Base-by-base conservation (phyloP, 2,797 vertebrate species). In the Tolypeutes matacus region DNA sequence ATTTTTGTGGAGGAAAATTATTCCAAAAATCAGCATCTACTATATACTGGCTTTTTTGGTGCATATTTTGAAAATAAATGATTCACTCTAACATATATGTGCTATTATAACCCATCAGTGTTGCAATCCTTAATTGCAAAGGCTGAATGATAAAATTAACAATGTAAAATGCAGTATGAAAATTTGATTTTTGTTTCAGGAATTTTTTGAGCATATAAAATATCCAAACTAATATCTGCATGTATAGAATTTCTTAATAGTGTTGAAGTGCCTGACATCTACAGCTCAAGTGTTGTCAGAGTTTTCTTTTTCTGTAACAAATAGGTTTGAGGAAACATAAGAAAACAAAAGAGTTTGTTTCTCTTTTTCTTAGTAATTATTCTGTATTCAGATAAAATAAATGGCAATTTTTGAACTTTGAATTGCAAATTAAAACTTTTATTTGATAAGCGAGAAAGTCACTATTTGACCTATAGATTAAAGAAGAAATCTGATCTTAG, bases 401-500 rank as follows among this genome's bases (percentile, higher is more conserved):
- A 65, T 80, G 86, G 69, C 72, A 72, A 93, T 96, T 95, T 86
- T 92, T 93, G 94, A 96, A 95, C 91, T 89, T 91, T 77, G 72
- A 97, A 95, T 96, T 25, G 9, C 91, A 96, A 95, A 95, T 93
- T 88, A 91, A 95, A 95, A 58, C 56, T 87, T 96, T 93, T 89
- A 92, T 95, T 96, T 96, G 87, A 95, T 96, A 96, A 94, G 84
- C 87, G 53, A 77, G 84, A 95, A 93, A 93, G 92, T 92, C 31
- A 60, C 56, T 49, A 27, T 64, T 94, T 94, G 85, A 97, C 91
- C 77, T 89, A 70, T 58, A 95, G 64, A 95, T 96, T 94, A 90
- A 94, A 95, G 93, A 84, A 90, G 96, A 97, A 97, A 96, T 91
- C 84, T 92, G 94, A 97, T 96, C 93, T 84, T 75, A 80, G 87